Conservation (phyloP, 2,797 vertebrate species). For the Sebastiscus albofasciatus region DNA sequence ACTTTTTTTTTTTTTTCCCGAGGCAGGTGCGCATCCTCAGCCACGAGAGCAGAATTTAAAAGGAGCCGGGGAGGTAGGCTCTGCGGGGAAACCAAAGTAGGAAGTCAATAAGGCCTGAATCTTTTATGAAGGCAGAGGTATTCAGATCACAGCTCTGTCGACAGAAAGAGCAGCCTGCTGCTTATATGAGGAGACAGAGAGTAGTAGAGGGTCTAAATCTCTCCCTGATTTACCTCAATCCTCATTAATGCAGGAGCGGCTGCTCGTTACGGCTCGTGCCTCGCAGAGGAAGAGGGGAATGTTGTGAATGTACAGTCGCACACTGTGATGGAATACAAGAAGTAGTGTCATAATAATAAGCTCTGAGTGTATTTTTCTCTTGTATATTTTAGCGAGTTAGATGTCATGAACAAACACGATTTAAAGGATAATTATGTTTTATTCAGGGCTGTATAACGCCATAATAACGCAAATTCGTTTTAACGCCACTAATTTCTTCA, state of each 20-base stretch:
- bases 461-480: too few species aligned
- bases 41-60: conserved; percentile 79
- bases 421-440: neutral
- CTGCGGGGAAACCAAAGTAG: conserved; percentile 73
- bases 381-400: neutral
- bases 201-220: conserved; percentile 68
- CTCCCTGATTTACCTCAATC: conserved; percentile 66
- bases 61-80: conserved; percentile 71
- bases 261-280: conserved; percentile 40
- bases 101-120: conserved; percentile 91
- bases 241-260: conserved; percentile 70
- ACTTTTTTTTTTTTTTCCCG: conserved; percentile 21
- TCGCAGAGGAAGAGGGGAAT: conserved; percentile 5
- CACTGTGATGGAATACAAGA: neutral
- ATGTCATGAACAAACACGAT: neutral
- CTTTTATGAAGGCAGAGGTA: conserved; percentile 93
- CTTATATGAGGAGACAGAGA: conserved; percentile 79
- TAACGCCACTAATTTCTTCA: too few species aligned
- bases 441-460: neutral
- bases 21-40: conserved; percentile 69
- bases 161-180: conserved; percentile 85
- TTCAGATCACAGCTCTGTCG: conserved; percentile 89
- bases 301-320: neutral
- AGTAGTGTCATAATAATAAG: neutral
- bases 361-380: neutral